A percentile compares a stretch with the other conserved stretches of the same genome.
phyloP scores from a whole-genome alignment of 2,113 vertebrate genomes.

The Salvelinus namaycush region DNA sequence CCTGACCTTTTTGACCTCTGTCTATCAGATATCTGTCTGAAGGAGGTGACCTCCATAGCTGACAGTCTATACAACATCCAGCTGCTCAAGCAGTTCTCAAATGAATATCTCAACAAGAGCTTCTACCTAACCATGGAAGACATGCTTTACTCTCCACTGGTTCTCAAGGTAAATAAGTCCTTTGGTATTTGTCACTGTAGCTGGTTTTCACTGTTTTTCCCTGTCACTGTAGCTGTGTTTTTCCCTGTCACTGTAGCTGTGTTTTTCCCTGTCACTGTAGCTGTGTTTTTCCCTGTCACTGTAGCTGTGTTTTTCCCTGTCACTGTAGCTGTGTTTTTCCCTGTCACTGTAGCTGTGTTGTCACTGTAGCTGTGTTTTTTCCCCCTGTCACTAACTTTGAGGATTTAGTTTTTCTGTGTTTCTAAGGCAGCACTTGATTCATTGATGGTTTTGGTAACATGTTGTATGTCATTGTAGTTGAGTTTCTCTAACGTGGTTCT shows the following conservation, averaged over 20 bases:
- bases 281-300: too few species aligned
- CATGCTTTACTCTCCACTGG: conserved; percentile 87
- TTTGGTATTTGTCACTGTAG: neutral
- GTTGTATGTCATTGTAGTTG: neutral
- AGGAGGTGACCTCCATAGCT: conserved; percentile 87
- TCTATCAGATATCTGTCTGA: conserved; percentile 88
- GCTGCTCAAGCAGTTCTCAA: conserved; percentile 86
- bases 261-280: too few species aligned
- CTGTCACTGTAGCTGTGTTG: too few species aligned
- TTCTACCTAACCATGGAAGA: conserved; percentile 92
- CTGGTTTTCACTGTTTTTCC: too few species aligned
- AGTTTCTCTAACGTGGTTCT: neutral
- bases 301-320: too few species aligned
- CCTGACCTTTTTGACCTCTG: neutral
- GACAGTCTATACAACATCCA: conserved; percentile 94
- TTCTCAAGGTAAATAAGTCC: conserved; percentile 83
- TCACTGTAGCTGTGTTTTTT: too few species aligned
- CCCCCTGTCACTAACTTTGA: too few species aligned
- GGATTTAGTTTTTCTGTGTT: too few species aligned
- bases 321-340: too few species aligned
- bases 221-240: too few species aligned
- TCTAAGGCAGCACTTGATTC: too few species aligned
- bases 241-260: too few species aligned
- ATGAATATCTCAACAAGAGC: conserved; percentile 86
- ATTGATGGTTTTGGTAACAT: neutral